These are phyloP conservation scores for Argopecten irradians DNA, from an alignment of 1,140 invertebrate species.

Conservation along the genomic window DNA sequence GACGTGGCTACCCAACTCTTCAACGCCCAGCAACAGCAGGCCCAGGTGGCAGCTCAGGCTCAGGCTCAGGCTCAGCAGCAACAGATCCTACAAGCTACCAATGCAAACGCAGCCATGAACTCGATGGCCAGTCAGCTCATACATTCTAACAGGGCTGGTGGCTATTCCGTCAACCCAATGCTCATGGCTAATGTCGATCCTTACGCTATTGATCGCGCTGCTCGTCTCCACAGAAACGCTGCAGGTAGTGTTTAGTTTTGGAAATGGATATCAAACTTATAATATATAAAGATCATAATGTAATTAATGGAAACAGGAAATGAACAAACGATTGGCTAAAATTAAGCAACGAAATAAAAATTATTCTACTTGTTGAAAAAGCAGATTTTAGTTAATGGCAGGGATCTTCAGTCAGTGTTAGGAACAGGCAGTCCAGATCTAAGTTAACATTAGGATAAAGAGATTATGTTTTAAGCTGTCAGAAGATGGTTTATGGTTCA, in stretches of 20 bases:
- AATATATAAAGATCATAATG: not conserved
- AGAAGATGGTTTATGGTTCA: too few relatives aligned
- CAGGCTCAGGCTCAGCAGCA: slow-evolving; percentile 41
- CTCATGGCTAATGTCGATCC: slow-evolving; percentile 75
- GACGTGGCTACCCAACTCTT: slow-evolving; percentile 61
- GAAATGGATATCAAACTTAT: not conserved
- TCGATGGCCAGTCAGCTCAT: slow-evolving; percentile 37
- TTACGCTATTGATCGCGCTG: slow-evolving; percentile 84
- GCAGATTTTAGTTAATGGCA: too few relatives aligned
- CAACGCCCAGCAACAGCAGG: slow-evolving; percentile 56
- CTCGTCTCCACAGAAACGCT: slow-evolving; percentile 85
- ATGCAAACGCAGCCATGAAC: slow-evolving; percentile 25
- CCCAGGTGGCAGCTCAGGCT: slow-evolving; percentile 42
- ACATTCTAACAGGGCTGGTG: slow-evolving; percentile 34
- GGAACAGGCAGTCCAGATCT: too few relatives aligned
- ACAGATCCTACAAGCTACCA: slow-evolving; percentile 43
- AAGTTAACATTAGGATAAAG: too few relatives aligned
- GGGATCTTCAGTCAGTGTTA: too few relatives aligned
- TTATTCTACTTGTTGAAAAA: not conserved
- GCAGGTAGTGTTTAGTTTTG: too few relatives aligned
- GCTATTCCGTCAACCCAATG: slow-evolving; percentile 61
- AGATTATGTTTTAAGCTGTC: too few relatives aligned
- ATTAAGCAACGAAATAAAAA: not conserved
- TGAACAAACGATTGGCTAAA: too few relatives aligned
- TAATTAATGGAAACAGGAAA: not conserved